Evolutionary conservation across 1,140 invertebrate species (phyloP), one percentile per base, ranked within the genome.

Genomic region (Rhagoletis zephyria): DNA sequence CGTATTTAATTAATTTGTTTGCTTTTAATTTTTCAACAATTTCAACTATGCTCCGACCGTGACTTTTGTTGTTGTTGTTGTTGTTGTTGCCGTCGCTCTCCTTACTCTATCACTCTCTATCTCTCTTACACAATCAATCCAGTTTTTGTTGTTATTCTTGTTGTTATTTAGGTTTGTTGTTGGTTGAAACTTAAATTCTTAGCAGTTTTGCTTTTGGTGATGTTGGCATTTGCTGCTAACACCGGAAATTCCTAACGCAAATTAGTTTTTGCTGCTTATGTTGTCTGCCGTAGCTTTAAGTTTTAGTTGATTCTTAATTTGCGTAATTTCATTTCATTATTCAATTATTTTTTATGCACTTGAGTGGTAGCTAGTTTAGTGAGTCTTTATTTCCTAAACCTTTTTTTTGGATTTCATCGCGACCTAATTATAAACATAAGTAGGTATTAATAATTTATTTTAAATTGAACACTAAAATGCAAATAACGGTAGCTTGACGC

Each of bases 1-100:
- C 85, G 40, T 51, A 48, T 87, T 65, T 87, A 65, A 70, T 87
- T 87, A 70, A 87, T 87, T 87, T 70, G 63, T 67, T 65, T 87
- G 61, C 16, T 67, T 67, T 87, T 87, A 56, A 87, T 87, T 87
- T 67, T 65, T 61, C 42, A 16, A 87, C 64, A 70, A 67, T 67
- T 87, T 65, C 30, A 30, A 30, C 30, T 56, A 87, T 67, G 14
- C 42, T 65, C 30, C 86, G 19, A 56, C 51, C 42, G 61, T n/a
- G 19, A 30, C 30, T 30, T 30, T 30, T 30, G 30, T 30, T 30
- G 30, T 65, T 51, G 48, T n/a, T 85, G 16, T 42, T 42, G 9
- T 51, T 67, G 64, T 67, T 67, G 45, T 16, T 19, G 45, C 42
- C 30, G 45, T 64, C 9, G 7, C 81, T 60, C 19, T 30, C 19